Base-by-base conservation (phyloP, 2,888 invertebrate species). In the Monoplex corrugatus region DNA sequence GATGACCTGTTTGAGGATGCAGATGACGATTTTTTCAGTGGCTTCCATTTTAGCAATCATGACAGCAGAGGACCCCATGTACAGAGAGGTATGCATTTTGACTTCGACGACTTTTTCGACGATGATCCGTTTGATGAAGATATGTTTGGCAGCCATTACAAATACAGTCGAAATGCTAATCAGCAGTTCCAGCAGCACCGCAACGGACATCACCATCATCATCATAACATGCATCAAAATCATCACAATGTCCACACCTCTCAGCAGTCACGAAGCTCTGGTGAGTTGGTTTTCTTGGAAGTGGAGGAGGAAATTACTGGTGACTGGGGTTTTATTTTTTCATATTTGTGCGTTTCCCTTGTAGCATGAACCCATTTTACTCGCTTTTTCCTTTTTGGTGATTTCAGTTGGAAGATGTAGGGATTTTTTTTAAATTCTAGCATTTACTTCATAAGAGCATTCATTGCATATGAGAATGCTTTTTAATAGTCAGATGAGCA, bases 1-100 rank as follows among this genome's bases (percentile, higher is more conserved):
- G 95, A 96, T 91, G 95, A 95, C 90, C 91, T 96, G 32, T 96
- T 96, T 90, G 94, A 93, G 35, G 95, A 95, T 85, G 93, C 92
- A 68, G 95, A 95, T 78, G 93, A 92, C 8, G 93, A 91, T 78
- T 89, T 91, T 78, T 45, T 87, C 16, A n/a, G 78, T n/a, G 50
- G 72, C 40, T 40, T 43, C 16, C 82, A 82, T 28, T 80, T 68
- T 38, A 28, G 40, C 28, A 44, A 38, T 19, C 57, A 72, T 6
- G 78, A 57, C 38, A 35, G 35, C 1, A 82, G 80, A 32, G 68
- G 44, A n/a, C 38, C 23, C 35, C 38, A 43, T n/a, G 63, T 50
- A 3, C 28, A 44, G 2, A 40, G 80, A 72, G 84, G 88, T 88
- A 86, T 88, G 50, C 88, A 63, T 40, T 87, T 87, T 72, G 40